phyloP scores from a whole-genome alignment of 2,113 vertebrate species.

The Corydoras sp. region DNA sequence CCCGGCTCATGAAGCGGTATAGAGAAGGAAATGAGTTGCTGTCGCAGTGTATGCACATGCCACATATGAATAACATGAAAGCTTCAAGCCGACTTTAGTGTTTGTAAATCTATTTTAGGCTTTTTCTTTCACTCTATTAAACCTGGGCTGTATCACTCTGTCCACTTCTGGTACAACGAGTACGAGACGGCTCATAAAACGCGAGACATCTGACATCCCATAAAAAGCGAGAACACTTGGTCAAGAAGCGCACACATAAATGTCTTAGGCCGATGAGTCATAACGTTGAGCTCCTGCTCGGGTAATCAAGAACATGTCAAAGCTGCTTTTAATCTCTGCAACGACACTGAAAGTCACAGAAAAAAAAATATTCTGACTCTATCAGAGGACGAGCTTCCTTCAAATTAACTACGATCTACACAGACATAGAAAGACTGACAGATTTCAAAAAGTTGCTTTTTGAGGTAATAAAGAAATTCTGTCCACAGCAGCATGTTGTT shows the following conservation, averaged over 20 bases:
- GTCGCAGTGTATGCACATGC: constrained; percentile 6
- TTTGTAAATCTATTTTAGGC: neutral
- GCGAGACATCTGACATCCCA: constrained; percentile 28
- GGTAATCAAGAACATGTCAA: constrained; percentile 28
- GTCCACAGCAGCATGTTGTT: too few species aligned
- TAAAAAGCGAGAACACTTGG: constrained; percentile 36
- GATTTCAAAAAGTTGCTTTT: too few species aligned
- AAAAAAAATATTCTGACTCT: neutral
- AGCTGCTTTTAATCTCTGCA: constrained; percentile 13
- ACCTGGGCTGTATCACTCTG: constrained; percentile 27
- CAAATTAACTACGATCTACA: neutral
- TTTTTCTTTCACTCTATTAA: constrained; percentile 23
- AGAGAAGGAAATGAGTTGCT: constrained; percentile 14
- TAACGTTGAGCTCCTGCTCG: constrained; percentile 14
- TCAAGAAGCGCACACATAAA: constrained; percentile 30
- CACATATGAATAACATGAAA: constrained; percentile 4
- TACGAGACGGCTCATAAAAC: constrained; percentile 24
- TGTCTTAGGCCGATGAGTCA: constrained; percentile 30
- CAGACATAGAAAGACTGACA: too few species aligned
- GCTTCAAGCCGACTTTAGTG: neutral
- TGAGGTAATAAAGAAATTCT: too few species aligned
- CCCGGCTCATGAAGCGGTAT: neutral
- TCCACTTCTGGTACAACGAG: constrained; percentile 21
- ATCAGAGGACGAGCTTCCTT: neutral
- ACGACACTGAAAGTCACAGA: neutral